Base-by-base conservation (phyloP, 2,113 vertebrate genomes). In the Pyxicephalus adspersus region DNA sequence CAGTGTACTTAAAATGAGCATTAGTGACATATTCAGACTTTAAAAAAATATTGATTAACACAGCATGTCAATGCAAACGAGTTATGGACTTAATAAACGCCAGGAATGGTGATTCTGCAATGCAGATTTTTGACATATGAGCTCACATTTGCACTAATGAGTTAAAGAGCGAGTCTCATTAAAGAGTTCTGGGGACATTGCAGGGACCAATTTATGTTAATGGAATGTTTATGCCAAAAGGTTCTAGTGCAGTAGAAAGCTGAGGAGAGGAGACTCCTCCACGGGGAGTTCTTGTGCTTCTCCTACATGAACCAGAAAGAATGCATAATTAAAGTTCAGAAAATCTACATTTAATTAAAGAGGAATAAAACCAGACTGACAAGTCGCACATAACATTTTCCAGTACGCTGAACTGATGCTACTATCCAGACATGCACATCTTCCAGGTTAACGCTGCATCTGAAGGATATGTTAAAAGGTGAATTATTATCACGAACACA, bases 41-140 rank as follows among this genome's bases (percentile, higher is more conserved):
- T 89, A 61, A 86, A 88, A 87, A 89, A 90, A 85, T 90, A 90
- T 88, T 89, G 86, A 90, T 91, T 90, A 90, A 87, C 87, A 90
- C 88, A 83, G 87, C 86, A 91, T 19, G 64, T 89, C 84, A 88
- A 90, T 90, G 87, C 81, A 87, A 89, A 88, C 23, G 83, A 91
- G 87, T 89, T 86, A 91, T 87, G 90, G 88, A 90, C 83, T 91
- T 91, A 91, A 91, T 90, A 86, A 86, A 88, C 87, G 88, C 86
- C 85, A 89, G 88, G 86, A 88, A 85, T 64, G 64, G 81, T 83
- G 85, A 86, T 88, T 84, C 86, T 88, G 80, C 84, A 85, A 86
- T 86, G 86, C 85, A 87, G 85, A 78, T 80, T 79, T 86, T 84
- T 91, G 89, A 91, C 87, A 90, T 90, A 89, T 84, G 88, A 91